Percentiles rank a stretch among this genome's conserved stretches.
Conservation (phyloP, 2,888 invertebrate species). For the Helobdella robusta region DNA sequence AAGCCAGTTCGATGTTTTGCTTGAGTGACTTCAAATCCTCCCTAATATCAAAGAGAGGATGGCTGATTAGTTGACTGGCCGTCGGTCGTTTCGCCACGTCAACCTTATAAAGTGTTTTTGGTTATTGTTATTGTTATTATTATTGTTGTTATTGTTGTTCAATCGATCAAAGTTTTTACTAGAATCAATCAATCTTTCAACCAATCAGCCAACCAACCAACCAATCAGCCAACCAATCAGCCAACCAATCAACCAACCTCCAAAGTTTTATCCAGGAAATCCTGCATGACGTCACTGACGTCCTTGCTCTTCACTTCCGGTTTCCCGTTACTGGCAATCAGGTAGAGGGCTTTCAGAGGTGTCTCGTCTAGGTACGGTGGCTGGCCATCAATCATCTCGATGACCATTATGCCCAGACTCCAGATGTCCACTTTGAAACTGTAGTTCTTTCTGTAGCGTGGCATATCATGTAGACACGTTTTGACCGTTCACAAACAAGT, state of each 20-base stretch:
- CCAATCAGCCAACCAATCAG: no score
- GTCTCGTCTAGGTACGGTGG: constrained; percentile 98
- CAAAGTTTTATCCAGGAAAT: constrained; percentile 45
- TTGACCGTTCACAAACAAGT: no score
- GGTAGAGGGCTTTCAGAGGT: constrained; percentile 63
- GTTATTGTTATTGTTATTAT: background rate
- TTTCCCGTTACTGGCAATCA: constrained; percentile 57
- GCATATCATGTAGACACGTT: background rate
- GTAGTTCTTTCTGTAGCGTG: constrained; percentile 71
- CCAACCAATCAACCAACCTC: no score
- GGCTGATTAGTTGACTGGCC: constrained; percentile 58
- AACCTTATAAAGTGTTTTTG: constrained; percentile 49
- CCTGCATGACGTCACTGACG: constrained; percentile 38
- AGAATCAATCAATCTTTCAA: no score
- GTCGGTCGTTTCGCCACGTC: constrained; percentile 54
- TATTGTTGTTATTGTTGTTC: background rate
- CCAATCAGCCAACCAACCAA: no score
- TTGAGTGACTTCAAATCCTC: constrained; percentile 89
- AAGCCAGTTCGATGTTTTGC: constrained; percentile 65
- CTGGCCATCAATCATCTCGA: constrained; percentile 99
- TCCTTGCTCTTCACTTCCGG: constrained; percentile 85
- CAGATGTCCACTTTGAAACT: constrained; percentile 97
- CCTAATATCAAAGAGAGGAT: constrained; percentile 90
- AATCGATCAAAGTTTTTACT: no score
- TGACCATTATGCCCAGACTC: constrained; percentile 97